Conservation (phyloP, 2,888 invertebrate species). For the Asteroscopus sphinx region DNA sequence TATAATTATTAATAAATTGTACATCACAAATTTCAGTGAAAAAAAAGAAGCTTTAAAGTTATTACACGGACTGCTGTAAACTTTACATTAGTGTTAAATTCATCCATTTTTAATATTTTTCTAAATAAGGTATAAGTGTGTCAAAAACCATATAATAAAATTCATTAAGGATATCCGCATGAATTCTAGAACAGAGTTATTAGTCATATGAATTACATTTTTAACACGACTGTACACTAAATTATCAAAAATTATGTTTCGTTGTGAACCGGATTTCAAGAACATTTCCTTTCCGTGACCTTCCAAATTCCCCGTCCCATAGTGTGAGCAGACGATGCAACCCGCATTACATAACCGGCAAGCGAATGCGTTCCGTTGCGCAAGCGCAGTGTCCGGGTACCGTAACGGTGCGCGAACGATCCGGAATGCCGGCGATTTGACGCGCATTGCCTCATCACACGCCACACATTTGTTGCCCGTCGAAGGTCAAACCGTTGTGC, state of each 20-base stretch:
- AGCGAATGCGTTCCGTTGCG: slow-evolving; percentile 82
- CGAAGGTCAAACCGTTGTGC: slow-evolving; percentile 61
- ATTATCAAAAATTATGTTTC: slow-evolving; percentile 9
- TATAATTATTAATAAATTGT: not conserved
- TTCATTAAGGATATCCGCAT: slow-evolving; percentile 8
- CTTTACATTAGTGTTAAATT: too few species aligned
- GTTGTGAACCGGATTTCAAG: slow-evolving; percentile 34
- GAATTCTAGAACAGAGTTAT: slow-evolving; percentile 2
- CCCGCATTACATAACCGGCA: slow-evolving; percentile 77
- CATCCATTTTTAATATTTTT: too few species aligned
- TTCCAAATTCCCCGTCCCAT: slow-evolving; percentile 48
- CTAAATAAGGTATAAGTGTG: too few species aligned
- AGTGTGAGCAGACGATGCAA: slow-evolving; percentile 73
- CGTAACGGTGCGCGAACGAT: slow-evolving; percentile 84
- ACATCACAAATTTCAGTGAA: too few species aligned
- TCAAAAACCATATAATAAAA: too few species aligned
- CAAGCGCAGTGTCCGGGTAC: slow-evolving; percentile 82
- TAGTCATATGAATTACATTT: slow-evolving; percentile 3
- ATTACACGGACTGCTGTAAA: too few species aligned
- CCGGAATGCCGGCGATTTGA: slow-evolving; percentile 86
- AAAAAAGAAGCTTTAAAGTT: too few species aligned
- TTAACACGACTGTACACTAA: slow-evolving; percentile 2
- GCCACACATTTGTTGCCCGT: slow-evolving; percentile 61
- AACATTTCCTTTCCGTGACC: slow-evolving; percentile 33
- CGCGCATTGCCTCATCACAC: slow-evolving; percentile 79